phyloP scores from a whole-genome alignment of 2,888 invertebrate genomes.

The Leucania comma region DNA sequence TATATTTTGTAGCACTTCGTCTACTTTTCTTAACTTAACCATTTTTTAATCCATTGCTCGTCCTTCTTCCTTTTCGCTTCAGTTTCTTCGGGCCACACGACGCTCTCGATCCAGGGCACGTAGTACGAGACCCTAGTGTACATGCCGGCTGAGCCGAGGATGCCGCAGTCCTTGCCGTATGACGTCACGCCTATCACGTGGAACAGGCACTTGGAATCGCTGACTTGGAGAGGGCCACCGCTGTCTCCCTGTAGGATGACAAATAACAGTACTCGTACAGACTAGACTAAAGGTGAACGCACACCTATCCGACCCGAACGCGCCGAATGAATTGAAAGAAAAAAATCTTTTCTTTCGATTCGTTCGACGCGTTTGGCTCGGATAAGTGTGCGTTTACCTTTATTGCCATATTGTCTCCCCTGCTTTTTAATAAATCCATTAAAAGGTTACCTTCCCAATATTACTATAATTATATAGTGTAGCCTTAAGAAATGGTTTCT shows the following conservation, averaged over 20 bases:
- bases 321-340: no score
- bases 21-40: conserved; percentile 1
- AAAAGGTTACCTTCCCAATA: no score
- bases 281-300: no score
- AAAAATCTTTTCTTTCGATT: no score
- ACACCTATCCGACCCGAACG: no score
- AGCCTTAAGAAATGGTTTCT: no score
- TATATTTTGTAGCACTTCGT: neutral
- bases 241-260: conserved; percentile 52
- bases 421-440: no score
- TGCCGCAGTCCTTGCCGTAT: conserved; percentile 83
- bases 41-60: conserved; percentile 10
- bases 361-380: no score
- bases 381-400: no score
- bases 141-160: conserved; percentile 86
- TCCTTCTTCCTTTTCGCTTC: conserved; percentile 22
- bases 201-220: conserved; percentile 82
- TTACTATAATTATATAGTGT: no score
- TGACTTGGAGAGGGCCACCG: conserved; percentile 65
- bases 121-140: conserved; percentile 90
- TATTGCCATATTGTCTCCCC: neutral
- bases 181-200: conserved; percentile 88
- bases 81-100: conserved; percentile 88
- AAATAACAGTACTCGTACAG: neutral
- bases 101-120: conserved; percentile 90